phyloP scores from a whole-genome alignment of 2,797 vertebrate genomes.

The Chromis chromis region DNA sequence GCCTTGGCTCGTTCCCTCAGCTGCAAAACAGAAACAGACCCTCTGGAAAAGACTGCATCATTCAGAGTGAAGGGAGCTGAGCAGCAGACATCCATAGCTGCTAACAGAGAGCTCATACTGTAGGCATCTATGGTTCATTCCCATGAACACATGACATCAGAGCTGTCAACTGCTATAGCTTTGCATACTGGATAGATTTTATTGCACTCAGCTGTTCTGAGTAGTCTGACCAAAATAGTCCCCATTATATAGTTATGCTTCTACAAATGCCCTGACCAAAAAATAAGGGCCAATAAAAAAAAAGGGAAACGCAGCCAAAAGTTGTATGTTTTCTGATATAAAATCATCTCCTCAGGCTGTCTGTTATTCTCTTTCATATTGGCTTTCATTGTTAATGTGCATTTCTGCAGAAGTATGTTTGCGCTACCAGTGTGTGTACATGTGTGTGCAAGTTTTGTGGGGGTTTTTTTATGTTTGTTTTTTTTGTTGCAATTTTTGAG shows the following conservation, averaged over 20 bases:
- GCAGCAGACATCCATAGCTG: conserved; percentile 52
- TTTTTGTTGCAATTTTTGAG: conserved; percentile 6
- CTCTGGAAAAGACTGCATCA: conserved; percentile 74
- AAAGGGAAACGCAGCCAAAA: conserved; percentile 43
- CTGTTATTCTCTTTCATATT: conserved; percentile 25
- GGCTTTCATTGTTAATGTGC: conserved; percentile 37
- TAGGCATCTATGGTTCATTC: conserved; percentile 52
- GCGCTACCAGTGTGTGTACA: conserved; percentile 1
- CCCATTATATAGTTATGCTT: conserved; percentile 54
- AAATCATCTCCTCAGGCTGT: conserved; percentile 51
- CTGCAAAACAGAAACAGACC: conserved; percentile 76
- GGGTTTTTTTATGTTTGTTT: conserved; percentile 17
- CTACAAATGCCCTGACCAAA: conserved; percentile 50
- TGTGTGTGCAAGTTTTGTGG: conserved; percentile 7
- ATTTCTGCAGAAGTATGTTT: conserved; percentile 55
- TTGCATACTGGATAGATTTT: conserved; percentile 46
- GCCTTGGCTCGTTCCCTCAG: conserved; percentile 53
- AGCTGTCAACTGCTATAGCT: conserved; percentile 43
- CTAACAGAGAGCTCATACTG: conserved; percentile 56
- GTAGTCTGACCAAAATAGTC: conserved; percentile 32
- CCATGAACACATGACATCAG: conserved; percentile 48
- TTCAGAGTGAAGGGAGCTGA: conserved; percentile 56
- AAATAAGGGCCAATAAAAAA: conserved; percentile 32
- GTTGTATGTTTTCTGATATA: conserved; percentile 60
- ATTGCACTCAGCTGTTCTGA: conserved; percentile 62